Evolutionary conservation across 2,113 vertebrate genomes (phyloP), one percentile per base, ranked within the genome.

Genomic region (Rhynchomys soricoides): DNA sequence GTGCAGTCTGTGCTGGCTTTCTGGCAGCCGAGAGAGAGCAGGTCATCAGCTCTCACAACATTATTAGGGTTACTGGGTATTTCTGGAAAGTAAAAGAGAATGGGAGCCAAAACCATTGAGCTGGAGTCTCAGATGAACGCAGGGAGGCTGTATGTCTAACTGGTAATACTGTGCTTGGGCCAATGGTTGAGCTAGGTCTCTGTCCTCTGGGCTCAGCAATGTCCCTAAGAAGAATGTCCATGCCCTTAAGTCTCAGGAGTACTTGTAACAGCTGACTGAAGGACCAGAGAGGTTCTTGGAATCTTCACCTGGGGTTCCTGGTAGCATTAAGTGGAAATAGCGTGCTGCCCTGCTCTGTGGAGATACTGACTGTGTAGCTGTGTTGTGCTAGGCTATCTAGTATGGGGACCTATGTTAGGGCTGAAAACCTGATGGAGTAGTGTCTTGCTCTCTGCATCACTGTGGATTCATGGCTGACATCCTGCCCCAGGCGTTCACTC

Each of bases 21-120:
- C 68, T 94, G 93, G 94, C 93, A 86, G 75, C 97, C 21, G 12
- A 75, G 48, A 24, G 12, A 75, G 48, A 77, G 59, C 29, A 29
- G 48, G 83, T 62, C 48, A 62, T 90, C 34, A 85, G 91, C 81
- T 37, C n/a, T 45, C 45, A 62, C 85, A 90, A 93, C 88, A 57
- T 21, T 68, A 52, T 50, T 40, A 50, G 75, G 52, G 88, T 90
- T 91, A 96, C 88, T 81, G 0, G 68, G 31, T 86, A 92, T 86
- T 98, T 98, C 97, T 96, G 97, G 97, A 96, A 75, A 90, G 90
- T 93, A 92, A 90, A 73, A 95, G 79, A 83, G 93, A 70, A 71
- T 15, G 26, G 43, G 70, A 57, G 88, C 1, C 48, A 71, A 26
- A 34, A 37, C n/a, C 6, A 37, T 66, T 37, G 87, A 93, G 81